Evolutionary conservation across 2,113 vertebrate species (phyloP).

Genomic region (Perca fluviatilis): DNA sequence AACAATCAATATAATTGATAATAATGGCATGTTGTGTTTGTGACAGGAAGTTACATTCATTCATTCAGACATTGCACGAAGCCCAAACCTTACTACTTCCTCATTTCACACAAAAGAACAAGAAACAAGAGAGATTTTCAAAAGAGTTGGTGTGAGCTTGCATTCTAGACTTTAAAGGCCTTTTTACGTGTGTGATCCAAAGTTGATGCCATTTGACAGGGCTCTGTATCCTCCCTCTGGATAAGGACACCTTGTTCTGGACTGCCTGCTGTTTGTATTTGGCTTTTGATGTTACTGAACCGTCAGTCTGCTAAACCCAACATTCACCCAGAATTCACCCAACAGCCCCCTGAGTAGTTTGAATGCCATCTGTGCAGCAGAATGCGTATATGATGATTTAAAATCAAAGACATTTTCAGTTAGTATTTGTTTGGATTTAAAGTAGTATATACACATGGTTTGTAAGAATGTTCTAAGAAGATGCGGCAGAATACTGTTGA

Average conservation of each 20-base stretch:
- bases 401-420: not conserved
- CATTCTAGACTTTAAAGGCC: not conserved
- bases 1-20: not conserved
- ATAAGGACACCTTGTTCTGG: not conserved
- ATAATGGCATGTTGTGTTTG: not conserved
- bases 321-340: not conserved
- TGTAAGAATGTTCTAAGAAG: not conserved
- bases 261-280: constrained; percentile 30
- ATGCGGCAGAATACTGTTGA: not conserved
- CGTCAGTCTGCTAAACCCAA: not conserved
- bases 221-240: not conserved
- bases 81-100: not conserved
- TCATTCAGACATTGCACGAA: not conserved
- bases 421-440: too few relatives aligned
- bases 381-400: not conserved
- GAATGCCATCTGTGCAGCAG: not conserved
- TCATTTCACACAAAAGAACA: not conserved
- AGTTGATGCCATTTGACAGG: not conserved
- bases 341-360: not conserved
- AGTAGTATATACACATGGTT: not conserved
- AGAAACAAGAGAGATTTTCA: not conserved
- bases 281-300: constrained; percentile 34
- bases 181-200: not conserved
- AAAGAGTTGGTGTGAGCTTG: too few relatives aligned
- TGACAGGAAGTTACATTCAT: not conserved